Base-by-base conservation (phyloP, 2,888 invertebrate genomes). In the Gari tellinella region DNA sequence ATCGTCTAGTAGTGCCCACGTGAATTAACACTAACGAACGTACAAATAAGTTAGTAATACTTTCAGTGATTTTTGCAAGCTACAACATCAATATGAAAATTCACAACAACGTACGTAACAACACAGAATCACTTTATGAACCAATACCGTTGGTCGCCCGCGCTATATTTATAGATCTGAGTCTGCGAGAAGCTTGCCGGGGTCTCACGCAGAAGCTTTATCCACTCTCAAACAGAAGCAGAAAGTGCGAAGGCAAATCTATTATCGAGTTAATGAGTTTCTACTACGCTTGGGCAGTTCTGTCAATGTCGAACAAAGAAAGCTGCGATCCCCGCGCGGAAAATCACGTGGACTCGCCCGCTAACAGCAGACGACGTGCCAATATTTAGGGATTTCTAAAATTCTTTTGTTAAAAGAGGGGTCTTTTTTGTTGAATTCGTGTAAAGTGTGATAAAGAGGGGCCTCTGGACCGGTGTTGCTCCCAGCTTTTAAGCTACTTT, bases 261-360 rank as follows among this genome's bases (percentile, higher is more conserved):
- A 69, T 69, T 69, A 69, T 57, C 12, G 21, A 43, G 56, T 69
- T 69, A 69, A 69, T 62, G 68, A 69, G 68, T 62, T 55, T 55
- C 56, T 65, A 48, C 48, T 45, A 48, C 62, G 68, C 62, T 62
- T 61, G 51, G 62, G 38, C 55, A 56, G 62, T 52, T 69, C 62
- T 56, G 68, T 62, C 68, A 69, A 69, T 69, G 31, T 25, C 56
- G 40, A 65, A 69, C 62, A 62, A 69, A 69, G 55, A 62, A 48
- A 52, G 37, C 51, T 21, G 45, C 41, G 40, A 26, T 25, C 21
- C 56, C 58, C 49, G 31, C 40, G 56, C 37, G 45, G 51, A 37
- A 56, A 51, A 17, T 51, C 19, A 31, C 62, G 49, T 69, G 49
- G 62, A 57, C 46, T 26, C 19, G 49, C 43, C 68, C 51, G n/a